These are phyloP conservation scores for Holocentrus rufus DNA, from an alignment of 2,797 vertebrate genomes.

Conservation along the genomic window DNA sequence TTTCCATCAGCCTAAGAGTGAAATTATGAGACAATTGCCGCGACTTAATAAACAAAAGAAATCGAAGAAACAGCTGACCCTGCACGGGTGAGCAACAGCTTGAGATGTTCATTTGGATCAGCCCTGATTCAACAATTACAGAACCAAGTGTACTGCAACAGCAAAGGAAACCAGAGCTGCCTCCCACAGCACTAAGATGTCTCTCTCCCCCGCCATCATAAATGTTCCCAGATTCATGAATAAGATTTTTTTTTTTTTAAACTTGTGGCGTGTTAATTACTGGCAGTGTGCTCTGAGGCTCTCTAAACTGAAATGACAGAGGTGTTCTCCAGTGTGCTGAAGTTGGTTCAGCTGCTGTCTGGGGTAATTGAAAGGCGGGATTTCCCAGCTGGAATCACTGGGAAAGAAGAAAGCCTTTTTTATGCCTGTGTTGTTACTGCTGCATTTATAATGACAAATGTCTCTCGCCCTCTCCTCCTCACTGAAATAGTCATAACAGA, in stretches of 20 bases:
- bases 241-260: slow-evolving; percentile 38
- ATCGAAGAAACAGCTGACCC: slow-evolving; percentile 79
- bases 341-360: slow-evolving; percentile 64
- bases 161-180: slow-evolving; percentile 66
- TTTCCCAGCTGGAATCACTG: slow-evolving; percentile 61
- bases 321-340: slow-evolving; percentile 58
- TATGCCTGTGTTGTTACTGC: slow-evolving; percentile 34
- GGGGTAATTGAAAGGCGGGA: slow-evolving; percentile 68
- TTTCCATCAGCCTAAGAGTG: slow-evolving; percentile 76
- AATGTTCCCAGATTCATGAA: slow-evolving; percentile 67
- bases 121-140: slow-evolving; percentile 58
- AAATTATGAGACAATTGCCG: slow-evolving; percentile 78
- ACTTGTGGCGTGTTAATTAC: slow-evolving; percentile 73
- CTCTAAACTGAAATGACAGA: slow-evolving; percentile 69
- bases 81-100: slow-evolving; percentile 68
- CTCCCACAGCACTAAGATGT: slow-evolving; percentile 54
- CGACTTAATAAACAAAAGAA: slow-evolving; percentile 78
- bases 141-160: slow-evolving; percentile 39
- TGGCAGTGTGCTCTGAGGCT: slow-evolving; percentile 52
- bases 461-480: slow-evolving; percentile 35
- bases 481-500: slow-evolving; percentile 55
- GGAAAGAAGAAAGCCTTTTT: slow-evolving; percentile 31
- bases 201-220: slow-evolving; percentile 56
- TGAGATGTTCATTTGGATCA: slow-evolving; percentile 69
- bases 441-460: slow-evolving; percentile 61